Conservation (phyloP, 1,140 invertebrate genomes). For the Drosophila willistoni region DNA sequence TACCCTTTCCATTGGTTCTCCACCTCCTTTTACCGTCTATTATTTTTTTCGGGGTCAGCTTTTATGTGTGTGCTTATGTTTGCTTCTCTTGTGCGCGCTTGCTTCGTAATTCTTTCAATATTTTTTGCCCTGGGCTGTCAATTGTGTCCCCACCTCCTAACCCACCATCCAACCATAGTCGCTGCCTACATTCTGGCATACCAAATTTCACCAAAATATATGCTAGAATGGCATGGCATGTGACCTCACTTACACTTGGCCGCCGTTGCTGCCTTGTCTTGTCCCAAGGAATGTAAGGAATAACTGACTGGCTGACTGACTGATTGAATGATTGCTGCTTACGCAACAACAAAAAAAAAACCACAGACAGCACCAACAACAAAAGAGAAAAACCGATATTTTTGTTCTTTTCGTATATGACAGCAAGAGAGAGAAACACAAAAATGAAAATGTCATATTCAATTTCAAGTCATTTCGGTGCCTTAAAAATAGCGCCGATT, state of each 20-base stretch:
- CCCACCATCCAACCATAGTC: background rate
- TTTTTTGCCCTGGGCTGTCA: constrained; percentile 46
- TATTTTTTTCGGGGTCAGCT: constrained; percentile 37
- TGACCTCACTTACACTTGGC: constrained; percentile 37
- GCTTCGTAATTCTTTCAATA: constrained; percentile 44
- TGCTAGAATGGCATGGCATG: constrained; percentile 44
- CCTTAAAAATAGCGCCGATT: background rate
- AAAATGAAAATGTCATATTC: constrained; percentile 10
- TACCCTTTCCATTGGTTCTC: constrained; percentile 12
- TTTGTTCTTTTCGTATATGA: background rate
- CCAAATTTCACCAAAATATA: constrained; percentile 16
- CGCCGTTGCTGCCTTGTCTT: background rate
- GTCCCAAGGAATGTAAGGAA: constrained; percentile 8
- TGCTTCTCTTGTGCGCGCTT: constrained; percentile 30
- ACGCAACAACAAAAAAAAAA: constrained; percentile 27
- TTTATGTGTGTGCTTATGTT: constrained; percentile 32
- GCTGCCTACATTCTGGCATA: constrained; percentile 30
- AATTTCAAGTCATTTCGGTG: background rate
- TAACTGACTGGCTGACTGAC: constrained; percentile 52
- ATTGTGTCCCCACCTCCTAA: constrained; percentile 24
- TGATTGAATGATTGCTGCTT: constrained; percentile 67
- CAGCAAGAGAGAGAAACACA: background rate
- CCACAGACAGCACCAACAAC: background rate
- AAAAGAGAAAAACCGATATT: background rate
- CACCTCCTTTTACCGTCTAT: background rate